Percentiles rank a stretch among this genome's conserved stretches.
Conservation (phyloP, 2,797 vertebrate genomes). For the Gorsachius magnificus region DNA sequence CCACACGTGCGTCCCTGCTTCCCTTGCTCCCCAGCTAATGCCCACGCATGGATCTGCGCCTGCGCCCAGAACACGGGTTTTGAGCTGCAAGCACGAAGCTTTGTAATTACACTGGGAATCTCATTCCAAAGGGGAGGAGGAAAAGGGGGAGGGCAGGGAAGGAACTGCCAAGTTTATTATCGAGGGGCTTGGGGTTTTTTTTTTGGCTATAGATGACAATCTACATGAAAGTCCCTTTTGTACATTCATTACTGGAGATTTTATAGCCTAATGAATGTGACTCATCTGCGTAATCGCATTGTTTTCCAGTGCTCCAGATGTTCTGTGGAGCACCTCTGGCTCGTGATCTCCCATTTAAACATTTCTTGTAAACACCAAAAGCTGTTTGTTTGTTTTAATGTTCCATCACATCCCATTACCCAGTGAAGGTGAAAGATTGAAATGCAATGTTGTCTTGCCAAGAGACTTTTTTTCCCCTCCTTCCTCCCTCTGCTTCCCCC, state of each 20-base stretch:
- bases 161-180: constrained; percentile 21
- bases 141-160: not conserved
- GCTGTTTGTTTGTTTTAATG: constrained; percentile 81
- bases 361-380: constrained; percentile 81
- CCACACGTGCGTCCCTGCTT: fast-evolving
- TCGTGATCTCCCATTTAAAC: constrained; percentile 68
- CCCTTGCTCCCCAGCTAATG: not conserved
- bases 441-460: constrained; percentile 70
- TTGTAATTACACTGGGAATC: not conserved
- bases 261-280: constrained; percentile 76
- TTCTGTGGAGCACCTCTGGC: constrained; percentile 78
- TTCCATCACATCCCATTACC: constrained; percentile 79
- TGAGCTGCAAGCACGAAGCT: not conserved
- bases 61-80: not conserved
- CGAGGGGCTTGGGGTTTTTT: not conserved
- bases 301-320: constrained; percentile 79
- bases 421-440: constrained; percentile 79
- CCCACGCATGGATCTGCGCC: not conserved
- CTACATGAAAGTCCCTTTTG: constrained; percentile 61
- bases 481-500: constrained; percentile 66
- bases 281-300: constrained; percentile 79
- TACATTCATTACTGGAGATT: constrained; percentile 73
- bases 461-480: constrained; percentile 64
- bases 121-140: constrained; percentile 12
- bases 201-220: constrained; percentile 59